Evolutionary conservation across 2,113 vertebrate genomes (phyloP).

Genomic region (Rynchops niger): DNA sequence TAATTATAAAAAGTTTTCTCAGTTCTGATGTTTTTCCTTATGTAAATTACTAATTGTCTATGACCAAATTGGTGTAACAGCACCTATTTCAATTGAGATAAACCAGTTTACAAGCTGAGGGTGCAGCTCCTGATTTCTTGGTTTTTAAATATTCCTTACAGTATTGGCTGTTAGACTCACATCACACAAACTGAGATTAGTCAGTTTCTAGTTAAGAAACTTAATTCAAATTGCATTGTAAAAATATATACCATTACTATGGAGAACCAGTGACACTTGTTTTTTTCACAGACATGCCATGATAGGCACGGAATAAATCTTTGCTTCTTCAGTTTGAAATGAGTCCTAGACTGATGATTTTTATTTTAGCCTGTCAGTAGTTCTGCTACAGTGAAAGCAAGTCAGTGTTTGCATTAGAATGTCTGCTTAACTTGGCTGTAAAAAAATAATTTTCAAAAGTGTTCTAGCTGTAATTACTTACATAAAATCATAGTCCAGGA

Average conservation of each 20-base stretch:
- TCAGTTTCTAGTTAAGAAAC: neutral
- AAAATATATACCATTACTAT: neutral
- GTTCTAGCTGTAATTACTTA: neutral
- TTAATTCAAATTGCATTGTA: neutral
- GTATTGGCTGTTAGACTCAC: neutral
- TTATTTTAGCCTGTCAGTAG: neutral
- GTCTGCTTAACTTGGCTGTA: slow-evolving; percentile 19
- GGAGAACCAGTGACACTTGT: neutral
- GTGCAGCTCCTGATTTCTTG: neutral
- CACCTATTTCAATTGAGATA: neutral
- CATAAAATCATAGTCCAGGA: neutral
- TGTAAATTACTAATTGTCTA: neutral
- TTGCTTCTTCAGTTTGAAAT: neutral
- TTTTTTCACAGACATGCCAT: neutral
- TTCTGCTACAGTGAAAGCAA: neutral
- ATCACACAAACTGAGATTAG: neutral
- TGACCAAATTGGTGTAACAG: neutral
- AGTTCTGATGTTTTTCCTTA: neutral
- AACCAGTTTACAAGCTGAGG: neutral
- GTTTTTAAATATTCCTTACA: neutral
- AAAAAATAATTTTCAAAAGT: neutral
- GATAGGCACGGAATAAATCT: neutral
- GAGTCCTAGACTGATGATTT: neutral
- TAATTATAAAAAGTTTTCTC: neutral
- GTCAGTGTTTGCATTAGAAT: slow-evolving; percentile 23